These are phyloP conservation scores for Drosophila subobscura DNA, from an alignment of 1,140 invertebrate species.

Conservation along the genomic window DNA sequence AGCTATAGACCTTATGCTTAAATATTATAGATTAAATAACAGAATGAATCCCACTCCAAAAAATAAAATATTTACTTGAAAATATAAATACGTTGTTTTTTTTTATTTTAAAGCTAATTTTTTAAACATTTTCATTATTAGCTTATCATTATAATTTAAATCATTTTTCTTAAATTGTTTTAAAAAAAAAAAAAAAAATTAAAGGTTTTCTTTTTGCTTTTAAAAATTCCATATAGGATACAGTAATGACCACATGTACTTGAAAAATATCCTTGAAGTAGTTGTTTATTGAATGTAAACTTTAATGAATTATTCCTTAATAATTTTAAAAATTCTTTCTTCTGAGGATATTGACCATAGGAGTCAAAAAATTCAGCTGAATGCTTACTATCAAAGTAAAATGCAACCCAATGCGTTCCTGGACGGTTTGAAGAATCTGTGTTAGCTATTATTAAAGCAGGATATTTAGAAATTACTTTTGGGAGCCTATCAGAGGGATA, in stretches of 20 bases:
- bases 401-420: neutral
- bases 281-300: neutral
- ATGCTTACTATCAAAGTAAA: neutral
- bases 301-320: neutral
- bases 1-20: neutral
- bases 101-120: neutral
- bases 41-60: neutral
- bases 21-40: neutral
- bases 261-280: neutral
- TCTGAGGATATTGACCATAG: no score
- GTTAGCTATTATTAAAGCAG: neutral
- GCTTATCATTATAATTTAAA: neutral
- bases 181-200: no score
- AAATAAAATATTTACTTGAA: neutral
- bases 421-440: neutral
- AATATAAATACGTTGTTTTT: neutral
- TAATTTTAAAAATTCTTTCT: no score
- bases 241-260: slow-evolving; percentile 1
- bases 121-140: neutral
- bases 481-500: no score
- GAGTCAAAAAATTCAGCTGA: neutral
- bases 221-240: neutral
- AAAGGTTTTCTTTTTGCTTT: neutral
- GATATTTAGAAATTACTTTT: neutral
- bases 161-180: no score